Conservation (phyloP, 2,888 invertebrate genomes). For the Lacanobia wlatinum region DNA sequence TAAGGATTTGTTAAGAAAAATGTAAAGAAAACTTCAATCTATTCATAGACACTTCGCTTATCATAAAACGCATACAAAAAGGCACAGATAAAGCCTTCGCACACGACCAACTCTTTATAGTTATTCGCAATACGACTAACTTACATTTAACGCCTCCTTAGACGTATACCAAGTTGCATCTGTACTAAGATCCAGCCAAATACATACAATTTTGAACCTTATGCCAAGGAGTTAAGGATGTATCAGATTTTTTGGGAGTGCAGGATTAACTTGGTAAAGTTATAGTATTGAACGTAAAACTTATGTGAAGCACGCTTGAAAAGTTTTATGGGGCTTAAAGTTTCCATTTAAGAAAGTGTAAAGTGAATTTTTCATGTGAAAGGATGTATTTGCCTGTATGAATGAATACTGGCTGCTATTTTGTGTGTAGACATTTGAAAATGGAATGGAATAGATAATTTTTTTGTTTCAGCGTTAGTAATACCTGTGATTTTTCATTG, state of each 20-base stretch:
- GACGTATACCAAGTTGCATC: constrained; percentile 71
- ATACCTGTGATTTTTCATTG: too few species aligned
- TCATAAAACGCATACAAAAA: constrained; percentile 72
- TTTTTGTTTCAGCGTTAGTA: too few species aligned
- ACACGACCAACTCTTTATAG: constrained; percentile 81
- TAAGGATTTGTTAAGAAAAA: neutral
- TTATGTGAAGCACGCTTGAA: constrained; percentile 88
- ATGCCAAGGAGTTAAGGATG: neutral
- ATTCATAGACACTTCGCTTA: constrained; percentile 41
- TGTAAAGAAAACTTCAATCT: neutral
- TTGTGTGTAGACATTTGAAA: constrained; percentile 10
- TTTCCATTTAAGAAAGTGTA: constrained; percentile 83
- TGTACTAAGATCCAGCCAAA: constrained; percentile 41
- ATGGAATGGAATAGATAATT: neutral
- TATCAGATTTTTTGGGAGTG: neutral
- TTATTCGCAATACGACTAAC: constrained; percentile 78
- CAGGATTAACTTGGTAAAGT: constrained; percentile 57
- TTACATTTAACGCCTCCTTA: constrained; percentile 83
- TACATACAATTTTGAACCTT: constrained; percentile 10
- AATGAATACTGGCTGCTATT: constrained; percentile 32
- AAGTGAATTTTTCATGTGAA: constrained; percentile 85
- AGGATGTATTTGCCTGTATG: constrained; percentile 69
- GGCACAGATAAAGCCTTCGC: constrained; percentile 73
- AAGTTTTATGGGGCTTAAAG: constrained; percentile 88
- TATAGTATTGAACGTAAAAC: constrained; percentile 85